phyloP scores from a whole-genome alignment of 2,113 vertebrate species.

The Suricata suricatta region DNA sequence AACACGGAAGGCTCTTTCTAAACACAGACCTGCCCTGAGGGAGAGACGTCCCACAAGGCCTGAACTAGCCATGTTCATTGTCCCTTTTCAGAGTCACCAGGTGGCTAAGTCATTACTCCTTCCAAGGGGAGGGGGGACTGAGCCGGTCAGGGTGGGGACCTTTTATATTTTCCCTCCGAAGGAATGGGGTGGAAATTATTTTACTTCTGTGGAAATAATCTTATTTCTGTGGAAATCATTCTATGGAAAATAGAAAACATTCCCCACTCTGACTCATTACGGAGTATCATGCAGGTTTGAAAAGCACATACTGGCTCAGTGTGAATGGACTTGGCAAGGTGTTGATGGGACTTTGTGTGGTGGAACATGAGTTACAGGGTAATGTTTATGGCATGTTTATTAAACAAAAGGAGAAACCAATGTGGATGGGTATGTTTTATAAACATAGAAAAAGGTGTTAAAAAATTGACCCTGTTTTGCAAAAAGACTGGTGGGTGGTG shows the following conservation, averaged over 20 bases:
- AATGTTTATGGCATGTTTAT: background rate
- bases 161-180: background rate
- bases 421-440: background rate
- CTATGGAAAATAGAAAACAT: background rate
- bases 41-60: background rate
- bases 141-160: background rate
- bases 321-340: background rate
- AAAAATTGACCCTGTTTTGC: background rate
- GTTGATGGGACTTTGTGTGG: background rate
- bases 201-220: background rate
- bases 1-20: background rate
- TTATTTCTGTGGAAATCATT: background rate
- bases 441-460: background rate
- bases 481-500: background rate
- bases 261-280: no score
- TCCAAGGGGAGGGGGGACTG: background rate
- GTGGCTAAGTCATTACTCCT: background rate
- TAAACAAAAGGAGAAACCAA: slow-evolving; percentile 28
- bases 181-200: background rate
- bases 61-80: background rate
- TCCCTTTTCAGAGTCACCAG: background rate
- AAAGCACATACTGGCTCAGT: background rate
- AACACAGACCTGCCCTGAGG: background rate
- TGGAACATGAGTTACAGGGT: background rate
- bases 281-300: background rate